Conservation (phyloP, 2,797 vertebrate genomes). For the Perodicticus potto region DNA sequence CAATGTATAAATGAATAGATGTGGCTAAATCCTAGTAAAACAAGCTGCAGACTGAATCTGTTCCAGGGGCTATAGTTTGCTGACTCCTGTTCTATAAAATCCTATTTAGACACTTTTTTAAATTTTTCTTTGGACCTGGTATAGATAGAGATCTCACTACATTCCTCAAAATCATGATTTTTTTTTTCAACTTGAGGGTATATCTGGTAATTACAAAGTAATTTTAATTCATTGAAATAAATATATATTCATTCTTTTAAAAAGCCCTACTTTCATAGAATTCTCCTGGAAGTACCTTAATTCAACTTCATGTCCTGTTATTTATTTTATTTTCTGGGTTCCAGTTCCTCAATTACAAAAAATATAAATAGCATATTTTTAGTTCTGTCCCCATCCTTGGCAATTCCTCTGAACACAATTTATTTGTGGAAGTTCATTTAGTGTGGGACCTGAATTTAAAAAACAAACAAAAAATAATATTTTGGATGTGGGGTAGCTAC, state of each 20-base stretch:
- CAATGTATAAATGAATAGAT: not conserved
- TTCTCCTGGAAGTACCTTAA: not conserved
- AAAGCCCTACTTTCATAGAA: not conserved
- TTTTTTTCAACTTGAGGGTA: not conserved
- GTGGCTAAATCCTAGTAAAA: fast-evolving
- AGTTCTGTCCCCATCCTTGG: not conserved
- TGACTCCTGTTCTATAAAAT: not conserved
- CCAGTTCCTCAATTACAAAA: not conserved
- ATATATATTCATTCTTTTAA: not conserved
- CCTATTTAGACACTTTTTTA: not conserved
- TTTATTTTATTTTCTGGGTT: not conserved
- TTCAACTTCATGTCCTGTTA: not conserved
- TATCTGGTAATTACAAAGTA: not conserved
- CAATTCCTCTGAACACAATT: not conserved
- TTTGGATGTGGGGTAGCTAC: not conserved
- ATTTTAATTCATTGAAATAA: conserved; percentile 15
- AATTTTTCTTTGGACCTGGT: not conserved
- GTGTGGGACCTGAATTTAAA: not conserved
- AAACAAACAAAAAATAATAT: not conserved
- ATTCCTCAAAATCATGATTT: not conserved
- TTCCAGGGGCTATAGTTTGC: not conserved
- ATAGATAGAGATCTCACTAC: not conserved
- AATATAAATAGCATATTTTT: not conserved
- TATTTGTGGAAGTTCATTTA: not conserved
- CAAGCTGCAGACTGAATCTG: not conserved